Evolutionary conservation across 1,140 invertebrate genomes (phyloP).

Genomic region (Hormaphis cornu): DNA sequence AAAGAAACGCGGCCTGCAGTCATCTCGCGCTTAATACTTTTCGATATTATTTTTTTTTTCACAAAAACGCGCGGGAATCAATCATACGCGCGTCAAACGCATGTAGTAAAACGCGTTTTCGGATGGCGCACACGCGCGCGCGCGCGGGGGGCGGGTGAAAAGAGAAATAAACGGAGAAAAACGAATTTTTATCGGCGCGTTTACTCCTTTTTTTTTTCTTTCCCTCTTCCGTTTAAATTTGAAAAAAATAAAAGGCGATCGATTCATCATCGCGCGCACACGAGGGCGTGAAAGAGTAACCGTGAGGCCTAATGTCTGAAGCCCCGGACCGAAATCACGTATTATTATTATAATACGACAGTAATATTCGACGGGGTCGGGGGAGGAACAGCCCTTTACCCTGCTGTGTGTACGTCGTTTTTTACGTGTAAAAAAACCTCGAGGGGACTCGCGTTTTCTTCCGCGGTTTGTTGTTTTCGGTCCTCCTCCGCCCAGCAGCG

Average conservation of each 20-base stretch:
- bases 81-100: slow-evolving; percentile 32
- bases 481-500: no score
- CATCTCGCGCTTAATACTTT: slow-evolving; percentile 23
- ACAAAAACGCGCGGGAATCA: slow-evolving; percentile 19
- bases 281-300: slow-evolving; percentile 22
- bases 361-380: no score
- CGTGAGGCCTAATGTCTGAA: background rate
- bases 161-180: background rate
- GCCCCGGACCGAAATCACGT: background rate
- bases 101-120: slow-evolving; percentile 24
- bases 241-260: slow-evolving; percentile 27
- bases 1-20: background rate
- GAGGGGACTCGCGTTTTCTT: no score
- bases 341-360: no score
- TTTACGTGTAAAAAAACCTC: no score
- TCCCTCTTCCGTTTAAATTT: slow-evolving; percentile 13
- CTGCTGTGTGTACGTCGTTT: no score
- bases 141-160: background rate
- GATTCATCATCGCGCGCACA: slow-evolving; percentile 22
- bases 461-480: no score
- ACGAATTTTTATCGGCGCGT: background rate
- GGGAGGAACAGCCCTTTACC: no score
- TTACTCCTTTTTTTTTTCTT: background rate
- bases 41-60: background rate
- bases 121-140: background rate